Evolutionary conservation across 2,888 invertebrate genomes (phyloP), one percentile per base, ranked within the genome.

Genomic region (Suillia variegata): DNA sequence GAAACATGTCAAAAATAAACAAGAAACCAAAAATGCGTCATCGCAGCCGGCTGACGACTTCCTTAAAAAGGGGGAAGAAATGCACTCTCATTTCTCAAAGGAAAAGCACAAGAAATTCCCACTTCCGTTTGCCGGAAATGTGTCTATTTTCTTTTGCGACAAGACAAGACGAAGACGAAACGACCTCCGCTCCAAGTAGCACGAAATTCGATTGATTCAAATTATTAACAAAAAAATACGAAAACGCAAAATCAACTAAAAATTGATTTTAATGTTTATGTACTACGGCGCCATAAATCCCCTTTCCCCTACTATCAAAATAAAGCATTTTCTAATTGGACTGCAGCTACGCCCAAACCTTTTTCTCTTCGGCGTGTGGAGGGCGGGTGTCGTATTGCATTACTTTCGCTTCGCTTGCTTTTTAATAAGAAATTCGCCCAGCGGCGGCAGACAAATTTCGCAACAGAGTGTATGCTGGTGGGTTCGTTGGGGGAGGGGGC

Each of bases 391-490:
- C 49, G 45, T 50, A 52, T 57, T 61, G 50, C 57, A 61, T 61
- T 61, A 61, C 53, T 61, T 61, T 54, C 54, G 57, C 49, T 53
- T 26, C 54, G 51, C 24, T 56, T 17, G 50, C 52, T 56, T 49
- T 54, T 56, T 31, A 52, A 50, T 47, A 57, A 61, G 57, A 57
- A 61, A 50, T 26, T 42, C 26, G 54, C 45, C 60, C n/a, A 26
- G 33, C 24, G 54, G 50, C 53, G 17, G 15, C 8, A 34, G 24
- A 26, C 24, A 24, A 22, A 18, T 21, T 5, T 2, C 26, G 21
- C 15, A 22, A 6, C 20, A 4, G 8, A 22, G 21, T 50, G 24
- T 10, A 3, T 15, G 10, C 13, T 50, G 13, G 3, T 50, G 50
- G 8, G n/a, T n/a, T n/a, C n/a, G n/a, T n/a, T n/a, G 18, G 48